These are phyloP conservation scores for Loripinus fragilis DNA, from an alignment of 2,888 invertebrate genomes.

Conservation along the genomic window DNA sequence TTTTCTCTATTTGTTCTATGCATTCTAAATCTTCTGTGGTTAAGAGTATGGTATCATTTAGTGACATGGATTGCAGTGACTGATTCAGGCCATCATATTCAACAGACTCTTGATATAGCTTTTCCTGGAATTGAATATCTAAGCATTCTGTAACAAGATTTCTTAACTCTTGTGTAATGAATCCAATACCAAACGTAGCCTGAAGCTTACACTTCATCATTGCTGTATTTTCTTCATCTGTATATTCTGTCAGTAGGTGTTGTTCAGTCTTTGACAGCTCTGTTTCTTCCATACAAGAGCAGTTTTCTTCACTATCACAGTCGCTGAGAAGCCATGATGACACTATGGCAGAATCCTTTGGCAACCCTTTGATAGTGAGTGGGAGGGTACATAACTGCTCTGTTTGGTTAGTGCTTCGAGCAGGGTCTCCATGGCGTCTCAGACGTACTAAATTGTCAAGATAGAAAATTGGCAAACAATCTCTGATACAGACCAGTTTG, in stretches of 20 bases:
- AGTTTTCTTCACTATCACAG: conserved; percentile 6
- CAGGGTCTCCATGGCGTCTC: no score
- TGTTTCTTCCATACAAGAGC: neutral
- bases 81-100: neutral
- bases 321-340: neutral
- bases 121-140: no score
- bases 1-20: neutral
- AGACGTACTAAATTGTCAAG: no score
- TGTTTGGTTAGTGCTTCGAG: neutral
- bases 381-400: conserved; percentile 14
- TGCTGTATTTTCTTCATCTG: neutral
- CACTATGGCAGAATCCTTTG: neutral
- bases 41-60: neutral
- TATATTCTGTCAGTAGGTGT: neutral
- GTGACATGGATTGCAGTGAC: neutral
- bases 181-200: neutral
- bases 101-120: neutral
- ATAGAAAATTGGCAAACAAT: no score
- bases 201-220: neutral
- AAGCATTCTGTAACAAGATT: neutral
- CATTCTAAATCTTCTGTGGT: neutral
- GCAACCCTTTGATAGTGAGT: conserved; percentile 18
- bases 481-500: no score
- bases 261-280: conserved; percentile 2
- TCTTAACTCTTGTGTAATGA: neutral